Percentiles rank a stretch among this genome's conserved stretches.
phyloP scores from a whole-genome alignment of 2,113 vertebrate genomes.

The Pelmatolapia mariae region DNA sequence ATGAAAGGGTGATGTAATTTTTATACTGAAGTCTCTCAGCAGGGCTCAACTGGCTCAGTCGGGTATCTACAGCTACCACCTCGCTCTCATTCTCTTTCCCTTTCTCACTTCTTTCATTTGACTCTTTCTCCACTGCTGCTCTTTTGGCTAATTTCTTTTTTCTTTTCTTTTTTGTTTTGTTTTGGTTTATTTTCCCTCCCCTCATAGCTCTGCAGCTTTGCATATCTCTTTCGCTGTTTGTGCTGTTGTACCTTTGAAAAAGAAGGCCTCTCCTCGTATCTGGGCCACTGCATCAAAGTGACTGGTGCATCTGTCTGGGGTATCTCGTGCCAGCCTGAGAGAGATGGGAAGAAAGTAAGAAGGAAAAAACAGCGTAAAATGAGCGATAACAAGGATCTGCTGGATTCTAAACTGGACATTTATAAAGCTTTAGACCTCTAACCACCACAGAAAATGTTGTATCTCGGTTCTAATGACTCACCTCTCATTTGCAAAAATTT shows the following conservation, averaged over 20 bases:
- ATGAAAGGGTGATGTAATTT: conserved; percentile 48
- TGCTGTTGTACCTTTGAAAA: conserved; percentile 88
- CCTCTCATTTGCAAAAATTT: not conserved
- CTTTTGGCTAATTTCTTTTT: not conserved
- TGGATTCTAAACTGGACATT: not conserved
- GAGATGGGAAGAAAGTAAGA: not conserved
- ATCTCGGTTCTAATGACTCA: not conserved
- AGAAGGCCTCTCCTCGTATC: conserved; percentile 97
- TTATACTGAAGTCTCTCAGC: conserved; percentile 18
- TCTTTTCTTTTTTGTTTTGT: not conserved
- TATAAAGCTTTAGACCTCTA: not conserved
- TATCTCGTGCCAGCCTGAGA: conserved; percentile 76
- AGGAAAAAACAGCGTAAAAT: not conserved
- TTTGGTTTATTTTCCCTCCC: not conserved
- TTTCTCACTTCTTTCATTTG: not conserved
- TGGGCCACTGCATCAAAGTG: conserved; percentile 94
- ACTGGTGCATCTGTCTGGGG: conserved; percentile 84
- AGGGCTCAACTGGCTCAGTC: not conserved
- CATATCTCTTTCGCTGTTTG: not conserved
- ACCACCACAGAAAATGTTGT: not conserved
- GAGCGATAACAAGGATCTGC: not conserved
- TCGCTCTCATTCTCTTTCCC: not conserved
- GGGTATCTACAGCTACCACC: not conserved
- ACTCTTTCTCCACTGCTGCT: not conserved
- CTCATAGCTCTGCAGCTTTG: not conserved